Evolutionary conservation across 2,113 vertebrate genomes (phyloP).

Genomic region (Muntiacus reevesi): DNA sequence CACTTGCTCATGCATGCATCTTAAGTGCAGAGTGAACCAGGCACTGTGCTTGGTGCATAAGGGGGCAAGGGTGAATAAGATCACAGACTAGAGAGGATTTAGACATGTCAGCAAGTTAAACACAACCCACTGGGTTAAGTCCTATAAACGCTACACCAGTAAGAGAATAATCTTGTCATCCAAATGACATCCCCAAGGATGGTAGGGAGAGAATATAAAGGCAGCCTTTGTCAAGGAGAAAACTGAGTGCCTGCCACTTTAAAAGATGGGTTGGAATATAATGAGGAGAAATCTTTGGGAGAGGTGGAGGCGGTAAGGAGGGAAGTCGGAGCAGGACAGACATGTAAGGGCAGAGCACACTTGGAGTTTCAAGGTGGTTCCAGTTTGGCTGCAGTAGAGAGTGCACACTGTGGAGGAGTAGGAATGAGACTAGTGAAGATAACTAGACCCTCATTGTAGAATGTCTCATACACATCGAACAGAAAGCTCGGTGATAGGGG

Average conservation of each 20-base stretch:
- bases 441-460: background rate
- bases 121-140: background rate
- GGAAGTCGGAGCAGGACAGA: background rate
- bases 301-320: background rate
- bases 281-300: background rate
- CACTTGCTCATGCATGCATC: background rate
- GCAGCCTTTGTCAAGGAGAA: background rate
- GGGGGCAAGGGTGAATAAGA: background rate
- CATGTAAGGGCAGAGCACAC: background rate
- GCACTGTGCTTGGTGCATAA: background rate
- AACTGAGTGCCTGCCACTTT: background rate
- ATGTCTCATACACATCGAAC: background rate
- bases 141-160: background rate
- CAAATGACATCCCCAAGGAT: background rate
- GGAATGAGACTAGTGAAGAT: background rate
- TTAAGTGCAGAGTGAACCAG: background rate
- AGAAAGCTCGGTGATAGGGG: background rate
- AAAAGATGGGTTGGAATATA: background rate
- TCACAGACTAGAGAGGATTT: background rate
- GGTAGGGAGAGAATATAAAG: background rate
- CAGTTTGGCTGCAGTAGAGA: background rate
- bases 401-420: background rate
- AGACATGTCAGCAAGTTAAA: background rate
- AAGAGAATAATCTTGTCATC: background rate
- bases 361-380: background rate